Conservation (phyloP, 2,797 vertebrate genomes). For the Lithobates sylvaticus region DNA sequence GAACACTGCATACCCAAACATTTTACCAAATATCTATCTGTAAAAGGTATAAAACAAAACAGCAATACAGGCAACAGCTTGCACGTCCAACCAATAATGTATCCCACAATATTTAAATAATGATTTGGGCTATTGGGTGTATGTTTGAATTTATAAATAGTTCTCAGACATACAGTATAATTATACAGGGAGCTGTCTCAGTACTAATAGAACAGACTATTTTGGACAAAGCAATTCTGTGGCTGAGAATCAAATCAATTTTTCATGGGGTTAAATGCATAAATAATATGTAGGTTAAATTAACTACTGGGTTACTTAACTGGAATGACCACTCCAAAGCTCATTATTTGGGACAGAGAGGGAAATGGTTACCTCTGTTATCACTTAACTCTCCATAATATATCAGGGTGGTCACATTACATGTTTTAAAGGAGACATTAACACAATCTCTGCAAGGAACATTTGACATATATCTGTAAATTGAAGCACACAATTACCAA, state of each 20-base stretch:
- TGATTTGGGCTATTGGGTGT: background rate
- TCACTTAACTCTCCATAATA: conserved; percentile 32
- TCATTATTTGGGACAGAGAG: conserved; percentile 24
- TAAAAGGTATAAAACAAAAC: no score
- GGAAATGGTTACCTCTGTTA: conserved; percentile 43
- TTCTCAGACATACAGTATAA: background rate
- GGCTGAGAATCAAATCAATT: background rate
- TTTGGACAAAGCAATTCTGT: conserved; percentile 2
- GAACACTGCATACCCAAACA: no score
- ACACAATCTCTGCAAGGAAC: background rate
- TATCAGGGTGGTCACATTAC: background rate
- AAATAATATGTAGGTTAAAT: conserved; percentile 21
- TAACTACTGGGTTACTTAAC: conserved; percentile 41
- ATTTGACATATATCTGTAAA: background rate
- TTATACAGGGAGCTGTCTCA: background rate
- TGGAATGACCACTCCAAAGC: conserved; percentile 28
- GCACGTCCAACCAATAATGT: no score
- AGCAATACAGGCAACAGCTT: no score
- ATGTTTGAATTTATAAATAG: background rate
- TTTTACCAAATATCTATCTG: no score
- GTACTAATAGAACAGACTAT: background rate
- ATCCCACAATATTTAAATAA: background rate
- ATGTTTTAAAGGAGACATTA: background rate
- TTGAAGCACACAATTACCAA: no score
- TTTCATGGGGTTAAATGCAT: conserved; percentile 21